Evolutionary conservation across 1,140 invertebrate species (phyloP).

Genomic region (Centruroides sculpturatus): DNA sequence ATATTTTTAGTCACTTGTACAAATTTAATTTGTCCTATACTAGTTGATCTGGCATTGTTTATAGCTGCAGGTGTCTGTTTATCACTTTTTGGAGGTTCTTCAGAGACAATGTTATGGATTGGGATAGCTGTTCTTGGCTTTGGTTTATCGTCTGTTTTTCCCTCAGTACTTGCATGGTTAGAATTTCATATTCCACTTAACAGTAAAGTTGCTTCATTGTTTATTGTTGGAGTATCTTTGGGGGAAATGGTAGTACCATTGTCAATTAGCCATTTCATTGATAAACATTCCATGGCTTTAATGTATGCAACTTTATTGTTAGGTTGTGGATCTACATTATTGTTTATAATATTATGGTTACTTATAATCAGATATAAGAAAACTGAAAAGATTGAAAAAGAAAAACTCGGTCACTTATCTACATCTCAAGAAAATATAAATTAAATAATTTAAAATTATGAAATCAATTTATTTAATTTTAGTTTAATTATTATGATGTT

Average conservation of each 20-base stretch:
- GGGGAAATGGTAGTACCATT: slow-evolving; percentile 35
- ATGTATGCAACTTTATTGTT: slow-evolving; percentile 20
- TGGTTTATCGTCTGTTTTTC: slow-evolving; percentile 36
- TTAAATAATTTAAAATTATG: no score
- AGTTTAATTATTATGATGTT: no score
- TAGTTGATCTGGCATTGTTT: slow-evolving; percentile 26
- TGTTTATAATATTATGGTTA: slow-evolving; percentile 6
- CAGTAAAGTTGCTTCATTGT: slow-evolving; percentile 33
- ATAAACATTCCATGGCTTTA: slow-evolving; percentile 24
- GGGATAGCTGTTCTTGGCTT: slow-evolving; percentile 31
- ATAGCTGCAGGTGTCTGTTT: slow-evolving; percentile 18
- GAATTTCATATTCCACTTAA: slow-evolving; percentile 33
- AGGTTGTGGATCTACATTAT: background rate
- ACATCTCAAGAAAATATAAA: no score
- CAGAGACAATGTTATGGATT: slow-evolving; percentile 27
- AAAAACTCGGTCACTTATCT: no score
- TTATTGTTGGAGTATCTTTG: slow-evolving; percentile 33
- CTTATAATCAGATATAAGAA: no score
- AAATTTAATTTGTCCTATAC: slow-evolving; percentile 28
- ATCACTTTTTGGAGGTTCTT: slow-evolving; percentile 7
- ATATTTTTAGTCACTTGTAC: slow-evolving; percentile 31
- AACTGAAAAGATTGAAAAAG: no score
- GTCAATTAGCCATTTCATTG: slow-evolving; percentile 27
- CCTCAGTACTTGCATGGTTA: slow-evolving; percentile 34
- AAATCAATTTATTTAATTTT: no score